These are phyloP conservation scores for Agrotis segetum DNA, from an alignment of 2,888 invertebrate genomes.

Conservation along the genomic window DNA sequence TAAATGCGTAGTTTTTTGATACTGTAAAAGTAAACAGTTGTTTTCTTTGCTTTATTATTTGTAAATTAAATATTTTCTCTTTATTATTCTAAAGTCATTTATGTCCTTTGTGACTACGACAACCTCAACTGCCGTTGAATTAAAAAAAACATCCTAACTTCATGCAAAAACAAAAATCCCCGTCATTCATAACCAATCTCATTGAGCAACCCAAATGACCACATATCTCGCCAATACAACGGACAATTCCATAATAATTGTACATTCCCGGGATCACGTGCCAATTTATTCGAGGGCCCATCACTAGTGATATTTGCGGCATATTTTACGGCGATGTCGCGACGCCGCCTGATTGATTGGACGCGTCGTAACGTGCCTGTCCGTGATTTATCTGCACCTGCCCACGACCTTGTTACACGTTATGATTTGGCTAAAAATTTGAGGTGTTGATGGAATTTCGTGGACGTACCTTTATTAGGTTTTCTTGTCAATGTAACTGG, in stretches of 20 bases:
- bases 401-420: constrained; percentile 49
- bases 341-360: constrained; percentile 79
- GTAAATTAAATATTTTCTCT: too few species aligned
- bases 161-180: too few species aligned
- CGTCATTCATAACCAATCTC: too few species aligned
- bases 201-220: not conserved
- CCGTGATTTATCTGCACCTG: constrained; percentile 67
- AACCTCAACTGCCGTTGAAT: too few species aligned
- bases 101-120: too few species aligned
- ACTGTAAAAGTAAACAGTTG: too few species aligned
- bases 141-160: too few species aligned
- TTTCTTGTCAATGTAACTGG: too few species aligned
- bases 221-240: not conserved
- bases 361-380: constrained; percentile 73
- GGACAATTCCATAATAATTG: not conserved
- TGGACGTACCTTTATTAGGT: not conserved
- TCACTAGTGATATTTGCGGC: constrained; percentile 57
- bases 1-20: too few species aligned
- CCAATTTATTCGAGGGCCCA: constrained; percentile 30
- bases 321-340: constrained; percentile 73
- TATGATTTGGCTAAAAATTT: constrained; percentile 45
- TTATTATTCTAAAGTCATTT: too few species aligned
- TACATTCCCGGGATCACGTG: constrained; percentile 29
- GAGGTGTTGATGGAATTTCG: constrained; percentile 2
- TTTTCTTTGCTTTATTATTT: too few species aligned